phyloP scores from a whole-genome alignment of 2,113 vertebrate species.

The Bubo scandiacus region DNA sequence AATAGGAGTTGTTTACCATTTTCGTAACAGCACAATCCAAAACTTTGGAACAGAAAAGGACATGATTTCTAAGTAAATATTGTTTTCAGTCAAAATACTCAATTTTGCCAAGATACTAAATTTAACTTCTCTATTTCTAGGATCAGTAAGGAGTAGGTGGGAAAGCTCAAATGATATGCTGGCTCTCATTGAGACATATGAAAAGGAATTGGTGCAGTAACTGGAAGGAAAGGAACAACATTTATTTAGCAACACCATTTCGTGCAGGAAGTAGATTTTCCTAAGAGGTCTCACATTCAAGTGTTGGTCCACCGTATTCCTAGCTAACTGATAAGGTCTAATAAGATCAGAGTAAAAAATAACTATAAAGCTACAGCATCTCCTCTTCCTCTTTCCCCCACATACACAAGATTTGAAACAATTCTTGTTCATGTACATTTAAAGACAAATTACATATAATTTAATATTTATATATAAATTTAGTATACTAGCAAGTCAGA shows the following conservation, averaged over 20 bases:
- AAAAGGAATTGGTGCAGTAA: neutral
- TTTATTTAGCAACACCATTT: neutral
- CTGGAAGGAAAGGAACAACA: neutral
- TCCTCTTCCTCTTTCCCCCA: neutral
- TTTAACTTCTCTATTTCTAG: neutral
- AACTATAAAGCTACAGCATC: neutral
- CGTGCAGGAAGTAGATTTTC: neutral
- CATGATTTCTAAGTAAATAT: neutral
- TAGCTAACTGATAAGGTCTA: neutral
- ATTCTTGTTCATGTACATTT: neutral
- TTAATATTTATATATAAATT: neutral
- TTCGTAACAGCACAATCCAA: neutral
- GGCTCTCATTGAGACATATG: neutral
- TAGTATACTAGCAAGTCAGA: neutral
- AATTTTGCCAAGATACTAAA: neutral
- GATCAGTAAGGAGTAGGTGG: neutral
- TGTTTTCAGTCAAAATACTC: neutral
- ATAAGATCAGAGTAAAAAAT: neutral
- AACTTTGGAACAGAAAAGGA: neutral
- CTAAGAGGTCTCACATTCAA: neutral
- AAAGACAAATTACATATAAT: neutral
- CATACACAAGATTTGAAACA: neutral
- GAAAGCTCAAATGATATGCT: neutral
- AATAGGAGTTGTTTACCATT: neutral
- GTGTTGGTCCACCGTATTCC: neutral